phyloP scores from a whole-genome alignment of 2,888 invertebrate genomes.

The Conops quadrifasciatus region DNA sequence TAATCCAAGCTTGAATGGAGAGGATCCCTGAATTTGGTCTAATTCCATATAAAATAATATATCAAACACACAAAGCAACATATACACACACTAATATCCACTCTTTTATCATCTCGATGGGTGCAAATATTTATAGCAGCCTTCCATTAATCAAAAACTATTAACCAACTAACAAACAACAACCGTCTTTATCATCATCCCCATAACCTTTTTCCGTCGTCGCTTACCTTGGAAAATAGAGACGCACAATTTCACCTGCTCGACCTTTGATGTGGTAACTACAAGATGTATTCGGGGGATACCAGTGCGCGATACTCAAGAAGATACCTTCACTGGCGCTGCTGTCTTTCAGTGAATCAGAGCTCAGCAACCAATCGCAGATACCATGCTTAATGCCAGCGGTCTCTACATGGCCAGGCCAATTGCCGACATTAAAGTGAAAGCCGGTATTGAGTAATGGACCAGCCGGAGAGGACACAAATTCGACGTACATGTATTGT shows the following conservation, averaged over 20 bases:
- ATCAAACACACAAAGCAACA: too few species aligned
- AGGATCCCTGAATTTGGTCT: too few species aligned
- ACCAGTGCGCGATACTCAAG: slow-evolving; percentile 92
- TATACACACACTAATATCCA: too few species aligned
- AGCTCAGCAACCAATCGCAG: slow-evolving; percentile 88
- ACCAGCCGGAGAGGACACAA: slow-evolving; percentile 88
- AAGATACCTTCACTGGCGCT: slow-evolving; percentile 89
- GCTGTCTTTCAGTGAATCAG: slow-evolving; percentile 79
- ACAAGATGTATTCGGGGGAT: slow-evolving; percentile 91
- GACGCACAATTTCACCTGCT: slow-evolving; percentile 84
- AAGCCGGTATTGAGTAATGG: slow-evolving; percentile 91
- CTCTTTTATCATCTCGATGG: too few species aligned
- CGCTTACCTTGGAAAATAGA: slow-evolving; percentile 85
- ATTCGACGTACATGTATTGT: slow-evolving; percentile 87
- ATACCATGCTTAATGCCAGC: slow-evolving; percentile 86
- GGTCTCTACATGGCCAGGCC: slow-evolving; percentile 92
- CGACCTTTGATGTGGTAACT: slow-evolving; percentile 89
- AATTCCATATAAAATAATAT: too few species aligned
- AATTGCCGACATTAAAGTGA: slow-evolving; percentile 93
- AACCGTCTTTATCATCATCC: not conserved
- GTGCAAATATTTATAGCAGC: too few species aligned
- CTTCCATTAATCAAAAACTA: not conserved
- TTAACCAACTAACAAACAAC: not conserved
- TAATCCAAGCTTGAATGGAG: too few species aligned
- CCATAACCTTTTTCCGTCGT: slow-evolving; percentile 27